Percentiles rank a stretch among this genome's conserved stretches.
Conservation (phyloP, 2,888 invertebrate species). For the Merodon equestris region DNA sequence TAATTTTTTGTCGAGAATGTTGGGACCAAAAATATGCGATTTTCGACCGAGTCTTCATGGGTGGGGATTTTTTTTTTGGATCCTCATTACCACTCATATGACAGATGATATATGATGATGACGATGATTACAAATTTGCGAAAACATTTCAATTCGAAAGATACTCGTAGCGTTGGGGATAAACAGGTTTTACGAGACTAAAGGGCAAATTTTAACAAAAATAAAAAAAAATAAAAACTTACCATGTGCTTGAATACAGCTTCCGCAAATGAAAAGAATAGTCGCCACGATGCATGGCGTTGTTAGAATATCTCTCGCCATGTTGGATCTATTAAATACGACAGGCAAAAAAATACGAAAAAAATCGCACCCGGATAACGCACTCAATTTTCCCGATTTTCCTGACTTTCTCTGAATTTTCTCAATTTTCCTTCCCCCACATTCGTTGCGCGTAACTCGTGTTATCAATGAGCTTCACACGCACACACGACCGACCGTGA, state of each 20-base stretch:
- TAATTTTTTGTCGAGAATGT: too few relatives aligned
- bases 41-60: too few relatives aligned
- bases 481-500: constrained; percentile 47
- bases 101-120: too few relatives aligned
- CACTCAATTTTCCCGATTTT: constrained; percentile 26
- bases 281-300: constrained; percentile 13
- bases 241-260: constrained; percentile 57
- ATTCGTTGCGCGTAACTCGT: constrained; percentile 34
- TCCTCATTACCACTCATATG: too few relatives aligned
- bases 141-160: too few relatives aligned
- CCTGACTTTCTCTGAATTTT: neutral
- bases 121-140: too few relatives aligned
- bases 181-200: too few relatives aligned
- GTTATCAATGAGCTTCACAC: constrained; percentile 37
- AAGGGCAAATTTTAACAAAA: too few relatives aligned
- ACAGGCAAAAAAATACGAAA: neutral
- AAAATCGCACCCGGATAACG: neutral
- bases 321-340: constrained; percentile 10
- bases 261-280: constrained; percentile 43
- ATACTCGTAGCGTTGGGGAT: too few relatives aligned
- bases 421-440: constrained; percentile 17
- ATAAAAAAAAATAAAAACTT: constrained; percentile 28
- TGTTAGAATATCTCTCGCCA: constrained; percentile 29
- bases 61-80: too few relatives aligned
- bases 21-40: too few relatives aligned